These are phyloP conservation scores for Thyatira batis DNA, from an alignment of 2,888 invertebrate species.

Conservation along the genomic window DNA sequence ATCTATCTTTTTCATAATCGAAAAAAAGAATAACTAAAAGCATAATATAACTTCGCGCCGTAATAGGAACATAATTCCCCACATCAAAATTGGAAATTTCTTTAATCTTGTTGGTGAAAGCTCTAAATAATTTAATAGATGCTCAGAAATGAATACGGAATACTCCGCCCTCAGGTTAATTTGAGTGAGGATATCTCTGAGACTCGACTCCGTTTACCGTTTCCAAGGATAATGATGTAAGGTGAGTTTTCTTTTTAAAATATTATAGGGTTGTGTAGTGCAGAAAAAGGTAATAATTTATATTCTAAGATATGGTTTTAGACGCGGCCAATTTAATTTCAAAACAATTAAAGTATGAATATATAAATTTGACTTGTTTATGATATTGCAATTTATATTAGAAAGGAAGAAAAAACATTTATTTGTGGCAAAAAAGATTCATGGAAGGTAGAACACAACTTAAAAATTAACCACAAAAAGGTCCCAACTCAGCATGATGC, in stretches of 20 bases:
- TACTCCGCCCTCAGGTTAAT: slow-evolving; percentile 16
- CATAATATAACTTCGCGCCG: not conserved
- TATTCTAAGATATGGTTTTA: too few relatives aligned
- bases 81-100: slow-evolving; percentile 5
- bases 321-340: not conserved
- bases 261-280: too few relatives aligned
- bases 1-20: too few relatives aligned
- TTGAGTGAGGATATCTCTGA: slow-evolving; percentile 21
- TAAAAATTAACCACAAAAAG: too few relatives aligned
- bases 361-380: too few relatives aligned
- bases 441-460: too few relatives aligned
- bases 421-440: too few relatives aligned
- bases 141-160: slow-evolving; percentile 17
- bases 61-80: not conserved
- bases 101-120: slow-evolving; percentile 5
- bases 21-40: not conserved
- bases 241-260: not conserved
- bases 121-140: slow-evolving; percentile 21
- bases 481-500: too few relatives aligned
- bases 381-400: too few relatives aligned
- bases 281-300: too few relatives aligned
- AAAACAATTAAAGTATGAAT: too few relatives aligned
- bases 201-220: slow-evolving; percentile 6
- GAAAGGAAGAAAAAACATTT: too few relatives aligned
- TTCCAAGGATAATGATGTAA: not conserved